Evolutionary conservation across 2,797 vertebrate genomes (phyloP).

Genomic region (Sebastes vulpes): DNA sequence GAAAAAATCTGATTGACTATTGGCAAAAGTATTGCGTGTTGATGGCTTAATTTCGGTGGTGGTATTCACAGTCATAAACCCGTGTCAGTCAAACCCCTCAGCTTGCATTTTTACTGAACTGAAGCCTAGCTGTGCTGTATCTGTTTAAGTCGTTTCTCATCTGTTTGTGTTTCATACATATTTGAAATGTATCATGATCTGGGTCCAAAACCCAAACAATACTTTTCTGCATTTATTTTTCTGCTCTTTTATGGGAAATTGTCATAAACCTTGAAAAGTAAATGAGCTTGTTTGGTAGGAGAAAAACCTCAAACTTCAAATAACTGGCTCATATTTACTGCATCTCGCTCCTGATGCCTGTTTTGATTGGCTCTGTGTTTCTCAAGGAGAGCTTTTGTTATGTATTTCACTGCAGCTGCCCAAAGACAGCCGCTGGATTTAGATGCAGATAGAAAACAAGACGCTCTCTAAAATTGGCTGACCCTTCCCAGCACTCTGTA

Average conservation of each 20-base stretch:
- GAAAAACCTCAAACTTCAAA: constrained; percentile 70
- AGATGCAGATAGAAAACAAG: constrained; percentile 70
- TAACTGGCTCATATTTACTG: constrained; percentile 64
- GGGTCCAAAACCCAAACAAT: constrained; percentile 49
- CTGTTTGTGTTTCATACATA: constrained; percentile 60
- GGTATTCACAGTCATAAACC: neutral
- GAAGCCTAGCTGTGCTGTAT: constrained; percentile 15
- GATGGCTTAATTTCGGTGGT: neutral
- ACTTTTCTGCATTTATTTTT: constrained; percentile 36
- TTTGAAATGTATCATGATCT: constrained; percentile 57
- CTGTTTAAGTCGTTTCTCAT: constrained; percentile 34
- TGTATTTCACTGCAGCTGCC: constrained; percentile 54
- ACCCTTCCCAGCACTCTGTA: constrained; percentile 61
- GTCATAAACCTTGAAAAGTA: constrained; percentile 66
- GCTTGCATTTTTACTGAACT: constrained; percentile 24
- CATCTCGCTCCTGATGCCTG: constrained; percentile 51
- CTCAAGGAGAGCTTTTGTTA: constrained; percentile 57
- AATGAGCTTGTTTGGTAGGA: constrained; percentile 60
- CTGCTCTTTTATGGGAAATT: constrained; percentile 51
- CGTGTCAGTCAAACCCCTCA: constrained; percentile 1
- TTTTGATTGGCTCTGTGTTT: constrained; percentile 61
- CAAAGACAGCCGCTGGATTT: constrained; percentile 66
- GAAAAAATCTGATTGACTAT: neutral
- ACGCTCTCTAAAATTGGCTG: constrained; percentile 62
- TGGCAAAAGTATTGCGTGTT: neutral